Percentiles rank a stretch among this genome's conserved stretches.
Evolutionary conservation across 2,113 vertebrate species (phyloP).

Genomic region (Lontra canadensis): DNA sequence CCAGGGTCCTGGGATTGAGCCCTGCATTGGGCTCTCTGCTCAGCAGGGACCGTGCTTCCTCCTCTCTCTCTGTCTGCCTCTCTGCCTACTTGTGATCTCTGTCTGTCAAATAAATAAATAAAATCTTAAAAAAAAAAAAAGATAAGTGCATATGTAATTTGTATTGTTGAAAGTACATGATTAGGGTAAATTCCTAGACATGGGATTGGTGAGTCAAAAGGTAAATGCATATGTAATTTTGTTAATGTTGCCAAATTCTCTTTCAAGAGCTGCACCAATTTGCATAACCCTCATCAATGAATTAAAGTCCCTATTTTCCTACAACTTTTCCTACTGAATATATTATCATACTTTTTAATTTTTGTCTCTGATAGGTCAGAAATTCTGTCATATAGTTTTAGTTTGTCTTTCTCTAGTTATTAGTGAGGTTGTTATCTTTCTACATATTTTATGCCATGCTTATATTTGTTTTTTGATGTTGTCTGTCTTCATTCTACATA

Average conservation of each 20-base stretch:
- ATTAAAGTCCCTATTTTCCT: neutral
- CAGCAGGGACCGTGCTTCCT: too few species aligned
- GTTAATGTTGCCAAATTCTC: neutral
- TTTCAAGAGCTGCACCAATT: neutral
- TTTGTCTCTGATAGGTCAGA: neutral
- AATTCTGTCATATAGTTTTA: neutral
- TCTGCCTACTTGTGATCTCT: too few species aligned
- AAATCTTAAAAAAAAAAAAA: neutral
- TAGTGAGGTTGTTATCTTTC: neutral
- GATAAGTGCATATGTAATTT: neutral
- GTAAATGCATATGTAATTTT: neutral
- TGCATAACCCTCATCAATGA: neutral
- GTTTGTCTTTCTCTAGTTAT: neutral
- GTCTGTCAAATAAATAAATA: too few species aligned
- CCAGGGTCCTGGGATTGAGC: too few species aligned
- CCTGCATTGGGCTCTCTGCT: too few species aligned
- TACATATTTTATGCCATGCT: neutral
- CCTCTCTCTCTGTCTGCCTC: too few species aligned
- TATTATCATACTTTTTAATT: neutral
- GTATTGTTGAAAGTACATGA: neutral
- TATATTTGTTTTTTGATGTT: neutral
- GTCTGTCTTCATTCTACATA: neutral
- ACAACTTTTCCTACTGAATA: neutral
- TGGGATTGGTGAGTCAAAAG: neutral
- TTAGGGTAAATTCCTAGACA: neutral